Base-by-base conservation (phyloP, 64 coral and sea anemone genomes). In the Stichodactyla mertensii region DNA sequence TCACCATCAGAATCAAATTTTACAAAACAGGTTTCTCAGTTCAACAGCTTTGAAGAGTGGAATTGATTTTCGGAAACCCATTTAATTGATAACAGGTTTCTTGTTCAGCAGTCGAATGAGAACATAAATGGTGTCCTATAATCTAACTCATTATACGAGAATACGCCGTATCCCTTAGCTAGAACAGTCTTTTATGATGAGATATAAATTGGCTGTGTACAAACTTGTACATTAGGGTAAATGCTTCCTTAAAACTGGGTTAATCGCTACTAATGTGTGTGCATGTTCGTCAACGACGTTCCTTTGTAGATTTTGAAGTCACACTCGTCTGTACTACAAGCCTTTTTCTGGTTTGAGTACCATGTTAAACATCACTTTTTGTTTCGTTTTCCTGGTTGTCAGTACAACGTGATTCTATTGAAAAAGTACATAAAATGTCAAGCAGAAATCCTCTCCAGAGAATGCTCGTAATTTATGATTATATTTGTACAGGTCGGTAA, bases 11-110 rank as follows among this genome's bases (percentile, higher is more conserved):
- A 23, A 8, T 27, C 10, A 28, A 9, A 74, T 74, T 31, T 8
- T 27, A 27, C 26, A 31, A 45, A 27, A 74, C 69, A 74, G 69
- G 22, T 74, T 74, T n/a, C 27, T 74, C 23, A 36, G 69, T 74
- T 74, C 69, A 74, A 74, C 24, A 2, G 19, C 22, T n/a, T 1
- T 66, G 10, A 74, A 23, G 69, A 74, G 27, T 23, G 69, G 5
- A 74, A 74, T 74, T 74, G 69, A 31, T 74, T 31, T 74, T 74
- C 69, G 20, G n/a, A 11, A 23, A 26, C n/a, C 69, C 24, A 27
- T 31, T 74, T 74, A 74, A 74, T 74, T 74, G 69, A 31, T n/a
- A 74, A 26, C 69, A 74, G 69, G 62, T 66, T 31, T 74, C 36
- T 27, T 28, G 10, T 27, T 11, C 11, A 26, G 24, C 8, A 0